Evolutionary conservation across 2,113 vertebrate genomes (phyloP), one percentile per base, ranked within the genome.

Genomic region (Notechis scutatus): DNA sequence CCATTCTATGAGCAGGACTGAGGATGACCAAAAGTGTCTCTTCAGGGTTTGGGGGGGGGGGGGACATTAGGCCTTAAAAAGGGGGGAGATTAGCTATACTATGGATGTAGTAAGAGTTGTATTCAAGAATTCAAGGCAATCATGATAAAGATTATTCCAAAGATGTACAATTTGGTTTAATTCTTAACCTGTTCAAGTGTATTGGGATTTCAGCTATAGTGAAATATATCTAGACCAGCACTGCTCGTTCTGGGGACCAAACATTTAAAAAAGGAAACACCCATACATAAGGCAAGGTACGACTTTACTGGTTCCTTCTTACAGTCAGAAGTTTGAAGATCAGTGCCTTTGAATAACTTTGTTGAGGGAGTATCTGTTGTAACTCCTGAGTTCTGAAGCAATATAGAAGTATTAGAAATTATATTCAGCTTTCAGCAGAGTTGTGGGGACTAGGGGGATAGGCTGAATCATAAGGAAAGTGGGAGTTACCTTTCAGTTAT

Each of bases 311-410:
- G 93, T 92, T 81, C 92, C 93, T 86, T 93, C 39, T 90, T 93
- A 85, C 56, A 85, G 92, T 92, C 94, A 95, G 93, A 95, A 92
- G 93, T 74, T 92, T 91, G 0, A 0, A 42, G 87, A 93, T 94
- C 95, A 95, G 95, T 96, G 95, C 95, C 96, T 96, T 97, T 93
- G 92, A 90, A 90, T 91, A 94, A 93, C 90, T 1, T 23, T 42
- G 91, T 94, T 90, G 87, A 88, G 74, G 61, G 55, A 52, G 91
- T 45, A 52, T 39, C 87, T 42, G 24, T 91, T 92, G 87, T 61
- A 91, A 81, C 26, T 90, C 85, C 93, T 91, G 85, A 93, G 91
- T 91, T 94, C 91, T 90, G 94, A 92, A 95, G 89, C 95, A 95
- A 89, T 86, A 92, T 91, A 93, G 39, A 91, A 21, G 39, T 57